A percentile compares a stretch with the other conserved stretches of the same genome.
Evolutionary conservation across 2,797 vertebrate genomes (phyloP).

Genomic region (Pachyuromys duprasi): DNA sequence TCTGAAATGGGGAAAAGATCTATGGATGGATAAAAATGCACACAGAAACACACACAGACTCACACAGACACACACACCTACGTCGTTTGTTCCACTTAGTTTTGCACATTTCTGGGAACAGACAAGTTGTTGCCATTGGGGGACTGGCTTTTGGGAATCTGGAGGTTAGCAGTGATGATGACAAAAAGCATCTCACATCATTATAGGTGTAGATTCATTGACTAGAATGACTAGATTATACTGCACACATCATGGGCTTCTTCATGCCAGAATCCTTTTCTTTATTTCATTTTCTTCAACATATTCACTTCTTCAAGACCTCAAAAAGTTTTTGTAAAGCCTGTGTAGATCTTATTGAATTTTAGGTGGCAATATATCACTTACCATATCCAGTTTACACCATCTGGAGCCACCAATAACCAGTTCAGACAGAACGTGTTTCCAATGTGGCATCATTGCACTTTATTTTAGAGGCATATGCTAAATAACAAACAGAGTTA

Average conservation of each 20-base stretch:
- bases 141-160: background rate
- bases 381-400: background rate
- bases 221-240: background rate
- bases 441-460: background rate
- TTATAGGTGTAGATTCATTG: background rate
- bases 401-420: background rate
- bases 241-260: background rate
- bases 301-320: background rate
- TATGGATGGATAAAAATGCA: background rate
- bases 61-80: background rate
- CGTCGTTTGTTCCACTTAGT: background rate
- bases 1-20: background rate
- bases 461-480: background rate
- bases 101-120: background rate
- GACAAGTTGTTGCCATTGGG: background rate
- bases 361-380: background rate
- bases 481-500: background rate
- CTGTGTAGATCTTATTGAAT: background rate
- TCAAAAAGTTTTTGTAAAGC: background rate
- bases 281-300: background rate
- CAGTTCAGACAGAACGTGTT: background rate
- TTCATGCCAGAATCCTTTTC: background rate
- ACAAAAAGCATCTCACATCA: background rate
- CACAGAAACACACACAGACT: background rate
- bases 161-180: fast-evolving